Evolutionary conservation across 2,888 invertebrate species (phyloP), one percentile per base, ranked within the genome.

Genomic region (Tiliacea citrago): DNA sequence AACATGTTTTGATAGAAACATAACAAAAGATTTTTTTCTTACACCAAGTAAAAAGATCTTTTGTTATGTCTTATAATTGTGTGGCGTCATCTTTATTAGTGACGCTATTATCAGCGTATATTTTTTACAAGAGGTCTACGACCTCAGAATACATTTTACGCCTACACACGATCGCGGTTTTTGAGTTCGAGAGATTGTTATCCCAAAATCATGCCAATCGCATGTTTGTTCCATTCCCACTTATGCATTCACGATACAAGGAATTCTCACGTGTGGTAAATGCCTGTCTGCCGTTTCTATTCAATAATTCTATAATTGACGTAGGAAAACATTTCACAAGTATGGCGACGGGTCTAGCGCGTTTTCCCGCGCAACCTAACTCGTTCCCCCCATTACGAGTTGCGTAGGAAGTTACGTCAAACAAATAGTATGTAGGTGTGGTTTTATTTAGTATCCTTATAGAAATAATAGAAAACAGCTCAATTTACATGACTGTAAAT

Each of bases 331-430:
- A 75, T 83, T 86, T 86, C 81, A 73, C 72, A 83, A 83, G 63
- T 57, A 66, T 73, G 69, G 58, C 69, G 76, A 69, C 84, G 73
- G 35, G 78, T 69, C 73, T 68, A 74, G 86, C 72, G 65, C 53
- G 77, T 73, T 84, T 78, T 77, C 47, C 84, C 77, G 70, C 70
- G 71, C 72, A 53, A 70, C 47, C 51, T 67, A 81, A 75, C 75
- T 68, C 60, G 77, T 81, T 86, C 65, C 57, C 55, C 42, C 73
- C 55, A 39, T 79, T 75, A 57, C 45, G 21, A 51, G 67, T 86
- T 79, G 82, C 77, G 86, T 84, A 76, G 79, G 75, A 77, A 73
- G 78, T 81, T 75, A 76, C 61, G 70, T 62, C 67, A 65, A 79
- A 79, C 51, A 61, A 75, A 73, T 63, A 62, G 49, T 76, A 76